These are phyloP conservation scores for Sus scrofa DNA, from an alignment of 2,113 vertebrate species.

Conservation along the genomic window T2T-Sscrofa CM000817.6:11282001-11282500, in stretches of 20 bases:
- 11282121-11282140: neutral
- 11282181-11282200: conserved; percentile 35
- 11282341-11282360: neutral
- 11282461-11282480: conserved; percentile 87
- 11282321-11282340: conserved; percentile 49
- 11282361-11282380: conserved; percentile 57
- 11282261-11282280: conserved; percentile 20
- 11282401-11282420: conserved; percentile 84
- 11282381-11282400: conserved; percentile 79
- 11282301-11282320: conserved; percentile 37
- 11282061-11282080: neutral
- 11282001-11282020: neutral
- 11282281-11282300: conserved; percentile 70
- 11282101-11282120: accelerated
- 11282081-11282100: neutral
- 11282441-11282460: conserved; percentile 87
- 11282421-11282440: conserved; percentile 79
- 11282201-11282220: conserved; percentile 62
- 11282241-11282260: conserved; percentile 67
- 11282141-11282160: neutral
- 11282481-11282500: conserved; percentile 20
- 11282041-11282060: neutral
- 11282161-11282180: neutral
- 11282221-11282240: conserved; percentile 57
- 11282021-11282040: too few relatives aligned